Evolutionary conservation across 2,888 invertebrate genomes (phyloP), one percentile per base, ranked within the genome.

Genomic region (Heliconius aoede): DNA sequence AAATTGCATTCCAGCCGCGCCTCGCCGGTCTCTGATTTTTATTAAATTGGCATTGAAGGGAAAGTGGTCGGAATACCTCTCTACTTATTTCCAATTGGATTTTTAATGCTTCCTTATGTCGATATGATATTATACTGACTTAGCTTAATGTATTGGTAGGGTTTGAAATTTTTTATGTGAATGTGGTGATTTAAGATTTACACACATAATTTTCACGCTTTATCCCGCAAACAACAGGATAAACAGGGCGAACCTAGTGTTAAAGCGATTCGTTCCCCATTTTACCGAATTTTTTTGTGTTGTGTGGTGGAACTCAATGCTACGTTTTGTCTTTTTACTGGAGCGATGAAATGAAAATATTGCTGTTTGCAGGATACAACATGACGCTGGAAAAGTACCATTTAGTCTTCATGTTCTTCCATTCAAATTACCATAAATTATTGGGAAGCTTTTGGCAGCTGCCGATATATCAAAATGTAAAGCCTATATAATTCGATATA

Each of bases 1-100:
- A 83, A 85, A 85, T 85, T 84, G 83, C 84, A 84, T 85, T 85
- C 82, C 83, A 78, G 72, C 78, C 78, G 68, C 32, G 55, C 74
- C 24, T 69, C 73, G 46, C 21, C 55, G 64, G 26, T 71, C 79
- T 71, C 79, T 80, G 79, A 78, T 82, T 81, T 79, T 76, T 80
- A 78, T 80, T 76, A 78, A 82, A 81, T 80, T 82, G 80, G 79
- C 80, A 81, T 81, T 78, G 78, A 69, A 74, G 73, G 76, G 28
- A 55, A 69, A 74, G 51, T 78, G 60, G 73, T 55, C 64, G 71
- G 32, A 30, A 60, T 69, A 51, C 69, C 58, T 76, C 71, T 46
- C 30, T 60, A 61, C 60, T 72, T 26, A 40, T 28, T 60, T 60
- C 11, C 58, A 72, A 61, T 60, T 21, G 69, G 30, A 68, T 68